phyloP scores from a whole-genome alignment of 2,888 invertebrate genomes.

The Brachycybe producta region DNA sequence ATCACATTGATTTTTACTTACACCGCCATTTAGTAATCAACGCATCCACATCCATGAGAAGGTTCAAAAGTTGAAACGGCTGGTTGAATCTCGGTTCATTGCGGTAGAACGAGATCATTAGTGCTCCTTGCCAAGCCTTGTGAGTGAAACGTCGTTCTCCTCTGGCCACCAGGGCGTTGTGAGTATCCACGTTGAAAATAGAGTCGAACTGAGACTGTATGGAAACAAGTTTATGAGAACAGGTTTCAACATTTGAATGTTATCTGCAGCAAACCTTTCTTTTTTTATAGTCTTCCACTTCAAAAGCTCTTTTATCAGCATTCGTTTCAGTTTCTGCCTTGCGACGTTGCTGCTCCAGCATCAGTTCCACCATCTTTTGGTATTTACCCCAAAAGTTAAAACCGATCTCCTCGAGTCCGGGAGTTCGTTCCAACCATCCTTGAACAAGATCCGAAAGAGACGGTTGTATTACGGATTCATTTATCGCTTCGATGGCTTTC shows the following conservation, averaged over 20 bases:
- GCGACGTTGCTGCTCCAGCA: conserved; percentile 54
- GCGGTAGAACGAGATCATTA: conserved; percentile 93
- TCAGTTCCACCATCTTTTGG: conserved; percentile 42
- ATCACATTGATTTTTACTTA: conserved; percentile 37
- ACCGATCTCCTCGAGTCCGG: conserved; percentile 64
- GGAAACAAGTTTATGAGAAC: not conserved
- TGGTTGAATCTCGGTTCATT: conserved; percentile 96
- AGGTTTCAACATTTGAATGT: not conserved
- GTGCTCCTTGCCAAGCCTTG: conserved; percentile 85
- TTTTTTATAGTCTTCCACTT: conserved; percentile 60
- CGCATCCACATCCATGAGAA: conserved; percentile 96
- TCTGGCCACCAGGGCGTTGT: conserved; percentile 66
- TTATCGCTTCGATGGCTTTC: conserved; percentile 44
- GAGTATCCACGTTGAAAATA: conserved; percentile 71
- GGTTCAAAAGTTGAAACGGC: conserved; percentile 84
- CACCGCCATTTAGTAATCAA: conserved; percentile 98
- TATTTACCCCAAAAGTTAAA: conserved; percentile 95
- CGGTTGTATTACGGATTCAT: conserved; percentile 66
- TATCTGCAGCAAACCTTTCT: conserved; percentile 36
- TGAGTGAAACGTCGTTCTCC: conserved; percentile 79
- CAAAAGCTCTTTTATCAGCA: conserved; percentile 49
- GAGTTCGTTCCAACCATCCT: conserved; percentile 83
- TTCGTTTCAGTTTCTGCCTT: conserved; percentile 40
- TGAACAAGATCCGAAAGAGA: conserved; percentile 75
- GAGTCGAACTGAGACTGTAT: conserved; percentile 65